Evolutionary conservation across 2,888 invertebrate species (phyloP), one percentile per base, ranked within the genome.

Genomic region (Eueremaeus valkanovi): DNA sequence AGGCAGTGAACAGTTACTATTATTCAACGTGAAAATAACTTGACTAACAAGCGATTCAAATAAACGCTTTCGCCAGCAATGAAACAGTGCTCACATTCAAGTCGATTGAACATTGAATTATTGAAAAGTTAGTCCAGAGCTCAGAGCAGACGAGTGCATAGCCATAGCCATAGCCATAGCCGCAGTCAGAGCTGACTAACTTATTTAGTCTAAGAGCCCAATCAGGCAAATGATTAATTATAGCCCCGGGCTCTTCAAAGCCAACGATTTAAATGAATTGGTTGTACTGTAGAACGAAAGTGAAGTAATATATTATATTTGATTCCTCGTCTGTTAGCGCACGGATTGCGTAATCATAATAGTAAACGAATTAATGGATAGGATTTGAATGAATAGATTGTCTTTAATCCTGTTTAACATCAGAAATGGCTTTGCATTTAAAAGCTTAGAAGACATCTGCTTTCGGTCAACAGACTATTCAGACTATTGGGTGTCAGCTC

Each of bases 171-270:
- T 6, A 27, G 55, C 3, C 9, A 3, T 55, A 27, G 21, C 9
- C 49, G n/a, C n/a, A n/a, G n/a, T n/a, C n/a, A n/a, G n/a, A n/a
- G n/a, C n/a, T n/a, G n/a, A n/a, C n/a, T n/a, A n/a, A 11, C 36
- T 36, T 36, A 36, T 36, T 36, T 36, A 36, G 5, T n/a, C n/a
- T 5, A 36, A 24, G 27, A 24, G 27, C 63, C 63, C 33, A 63
- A 63, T 63, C 63, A 63, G 63, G 31, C 63, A 63, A 63, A 63
- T 63, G 63, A 63, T 63, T 31, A 63, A 63, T 63, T 29, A 63
- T 63, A 18, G 31, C 63, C 33, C 8, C 2, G 8, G 63, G 63
- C 33, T 31, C 31, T 63, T 31, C 31, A 6, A 63, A 63, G 63
- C 1, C 3, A 63, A 63, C 6, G 31, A 33, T 29, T 33, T 63